These are phyloP conservation scores for Pyrgus malvae DNA, from an alignment of 2,888 invertebrate genomes.

Conservation along the genomic window DNA sequence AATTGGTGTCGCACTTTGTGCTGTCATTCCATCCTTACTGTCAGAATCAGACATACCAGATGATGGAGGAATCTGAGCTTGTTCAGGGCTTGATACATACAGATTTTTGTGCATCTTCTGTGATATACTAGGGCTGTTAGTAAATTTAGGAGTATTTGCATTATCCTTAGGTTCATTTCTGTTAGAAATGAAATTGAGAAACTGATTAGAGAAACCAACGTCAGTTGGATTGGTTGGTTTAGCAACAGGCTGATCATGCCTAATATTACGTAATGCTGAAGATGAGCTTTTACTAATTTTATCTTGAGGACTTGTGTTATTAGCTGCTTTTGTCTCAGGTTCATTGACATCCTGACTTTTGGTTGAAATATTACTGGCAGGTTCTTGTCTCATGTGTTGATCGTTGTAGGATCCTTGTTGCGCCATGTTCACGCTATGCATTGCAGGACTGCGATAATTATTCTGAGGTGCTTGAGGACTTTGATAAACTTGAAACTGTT, in stretches of 20 bases:
- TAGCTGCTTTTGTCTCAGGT: conserved; percentile 47
- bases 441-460: conserved; percentile 49
- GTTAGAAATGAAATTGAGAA: conserved; percentile 72
- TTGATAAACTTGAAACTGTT: conserved; percentile 69
- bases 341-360: conserved; percentile 45
- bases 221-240: conserved; percentile 70
- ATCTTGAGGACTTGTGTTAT: conserved; percentile 45
- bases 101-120: conserved; percentile 79
- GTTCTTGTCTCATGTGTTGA: conserved; percentile 49
- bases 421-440: conserved; percentile 44
- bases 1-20: conserved; percentile 66
- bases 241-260: conserved; percentile 70
- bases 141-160: conserved; percentile 78
- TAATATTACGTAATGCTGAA: conserved; percentile 66
- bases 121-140: conserved; percentile 74
- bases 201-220: conserved; percentile 75
- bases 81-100: conserved; percentile 77
- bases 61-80: conserved; percentile 76
- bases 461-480: conserved; percentile 63
- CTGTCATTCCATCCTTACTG: conserved; percentile 75
- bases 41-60: conserved; percentile 76
- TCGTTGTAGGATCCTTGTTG: conserved; percentile 49
- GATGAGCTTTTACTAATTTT: conserved; percentile 63
- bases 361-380: conserved; percentile 37
- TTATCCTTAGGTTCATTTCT: conserved; percentile 79